Conservation (phyloP, 2,797 vertebrate genomes). For the Xenopus petersii region DNA sequence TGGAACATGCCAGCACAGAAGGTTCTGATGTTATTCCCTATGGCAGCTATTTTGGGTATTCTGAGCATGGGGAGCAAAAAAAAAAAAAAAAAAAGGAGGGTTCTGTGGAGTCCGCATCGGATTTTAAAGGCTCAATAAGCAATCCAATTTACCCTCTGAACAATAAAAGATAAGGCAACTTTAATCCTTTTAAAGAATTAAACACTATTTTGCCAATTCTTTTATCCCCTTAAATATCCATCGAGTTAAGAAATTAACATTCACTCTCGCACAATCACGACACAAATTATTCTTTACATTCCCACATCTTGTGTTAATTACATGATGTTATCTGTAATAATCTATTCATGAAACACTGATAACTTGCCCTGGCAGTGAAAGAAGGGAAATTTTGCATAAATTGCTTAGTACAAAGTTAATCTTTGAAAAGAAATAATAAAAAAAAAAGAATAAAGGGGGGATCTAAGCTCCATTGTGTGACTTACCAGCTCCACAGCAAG, state of each 20-base stretch:
- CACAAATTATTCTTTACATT: constrained; percentile 81
- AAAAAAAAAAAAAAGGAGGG: constrained; percentile 22
- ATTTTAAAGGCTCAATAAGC: constrained; percentile 59
- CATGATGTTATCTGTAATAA: constrained; percentile 94
- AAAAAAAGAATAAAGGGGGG: constrained; percentile 67
- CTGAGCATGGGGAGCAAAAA: too few species aligned
- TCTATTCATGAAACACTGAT: constrained; percentile 83
- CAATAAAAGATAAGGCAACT: constrained; percentile 79
- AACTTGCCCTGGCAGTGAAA: constrained; percentile 75
- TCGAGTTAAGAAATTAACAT: constrained; percentile 92
- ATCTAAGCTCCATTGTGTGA: constrained; percentile 78
- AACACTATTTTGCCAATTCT: constrained; percentile 75
- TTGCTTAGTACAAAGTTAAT: constrained; percentile 95
- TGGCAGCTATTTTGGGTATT: too few species aligned
- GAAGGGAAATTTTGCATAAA: constrained; percentile 78
- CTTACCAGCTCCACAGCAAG: constrained; percentile 74
- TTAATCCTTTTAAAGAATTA: constrained; percentile 85
- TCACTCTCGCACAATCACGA: constrained; percentile 80
- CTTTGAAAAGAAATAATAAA: constrained; percentile 59
- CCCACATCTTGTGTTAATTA: constrained; percentile 89
- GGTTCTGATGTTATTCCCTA: too few species aligned
- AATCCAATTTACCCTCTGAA: constrained; percentile 67
- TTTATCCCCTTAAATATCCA: constrained; percentile 84
- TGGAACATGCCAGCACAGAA: too few species aligned
- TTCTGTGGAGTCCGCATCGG: constrained; percentile 60